phyloP scores from a whole-genome alignment of 2,888 invertebrate genomes.

The Agriopis marginaria region DNA sequence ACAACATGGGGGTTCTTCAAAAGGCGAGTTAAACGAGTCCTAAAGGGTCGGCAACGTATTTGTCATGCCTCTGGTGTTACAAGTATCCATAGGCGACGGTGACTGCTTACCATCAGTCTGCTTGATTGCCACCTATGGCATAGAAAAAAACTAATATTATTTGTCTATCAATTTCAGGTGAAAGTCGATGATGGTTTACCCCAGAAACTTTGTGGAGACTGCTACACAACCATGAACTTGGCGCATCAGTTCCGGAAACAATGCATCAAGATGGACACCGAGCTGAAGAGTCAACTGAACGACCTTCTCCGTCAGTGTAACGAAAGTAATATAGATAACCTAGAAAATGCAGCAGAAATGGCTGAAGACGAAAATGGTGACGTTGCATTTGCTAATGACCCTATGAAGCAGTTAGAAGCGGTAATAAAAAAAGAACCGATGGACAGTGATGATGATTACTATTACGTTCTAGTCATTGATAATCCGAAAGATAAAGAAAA shows the following conservation, averaged over 20 bases:
- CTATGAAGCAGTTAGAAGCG: slow-evolving; percentile 73
- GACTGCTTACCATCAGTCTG: too few relatives aligned
- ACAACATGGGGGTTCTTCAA: too few relatives aligned
- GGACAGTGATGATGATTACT: slow-evolving; percentile 80
- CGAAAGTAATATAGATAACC: slow-evolving; percentile 46
- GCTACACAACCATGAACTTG: slow-evolving; percentile 68
- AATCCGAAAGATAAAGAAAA: slow-evolving; percentile 56
- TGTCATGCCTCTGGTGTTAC: too few relatives aligned
- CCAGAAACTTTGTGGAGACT: slow-evolving; percentile 75
- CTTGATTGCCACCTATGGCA: too few relatives aligned
- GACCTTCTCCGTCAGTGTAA: slow-evolving; percentile 57
- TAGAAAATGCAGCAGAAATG: slow-evolving; percentile 43
- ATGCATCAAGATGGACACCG: slow-evolving; percentile 79
- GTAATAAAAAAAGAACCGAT: slow-evolving; percentile 76
- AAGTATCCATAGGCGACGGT: too few relatives aligned
- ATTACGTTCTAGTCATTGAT: slow-evolving; percentile 81
- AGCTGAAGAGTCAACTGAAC: slow-evolving; percentile 71
- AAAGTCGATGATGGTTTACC: slow-evolving; percentile 74
- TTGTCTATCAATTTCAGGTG: slow-evolving; percentile 67
- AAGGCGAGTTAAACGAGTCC: too few relatives aligned
- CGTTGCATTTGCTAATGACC: slow-evolving; percentile 68
- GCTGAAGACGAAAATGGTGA: slow-evolving; percentile 39
- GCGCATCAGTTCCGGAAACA: slow-evolving; percentile 78
- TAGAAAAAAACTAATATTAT: background rate
- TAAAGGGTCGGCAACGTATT: too few relatives aligned